Conservation (phyloP, 2,888 invertebrate genomes). For the Chesias legatella region DNA sequence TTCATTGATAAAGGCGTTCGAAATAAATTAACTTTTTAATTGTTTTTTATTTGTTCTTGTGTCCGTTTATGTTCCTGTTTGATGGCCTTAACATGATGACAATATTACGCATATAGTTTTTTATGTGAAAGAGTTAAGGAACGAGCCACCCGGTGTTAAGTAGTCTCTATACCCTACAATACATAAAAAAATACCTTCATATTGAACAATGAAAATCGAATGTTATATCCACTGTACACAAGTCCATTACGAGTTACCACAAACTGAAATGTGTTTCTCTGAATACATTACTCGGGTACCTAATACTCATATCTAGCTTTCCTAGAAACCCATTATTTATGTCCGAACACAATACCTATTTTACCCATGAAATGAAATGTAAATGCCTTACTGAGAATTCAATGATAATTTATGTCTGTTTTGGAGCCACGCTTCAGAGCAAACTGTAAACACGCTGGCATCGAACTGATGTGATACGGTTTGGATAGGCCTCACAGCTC, state of each 20-base stretch:
- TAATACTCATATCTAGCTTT: constrained; percentile 18
- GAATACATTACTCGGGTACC: constrained; percentile 4
- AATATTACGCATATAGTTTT: no score
- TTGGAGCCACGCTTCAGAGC: constrained; percentile 17
- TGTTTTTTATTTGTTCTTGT: no score
- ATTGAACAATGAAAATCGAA: no score
- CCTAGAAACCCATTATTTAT: constrained; percentile 27
- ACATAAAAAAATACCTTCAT: no score
- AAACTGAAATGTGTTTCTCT: constrained; percentile 5
- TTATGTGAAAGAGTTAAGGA: no score
- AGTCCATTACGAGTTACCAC: neutral
- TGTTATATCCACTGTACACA: neutral
- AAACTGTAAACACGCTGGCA: constrained; percentile 10
- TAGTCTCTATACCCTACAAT: no score
- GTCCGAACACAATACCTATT: constrained; percentile 24
- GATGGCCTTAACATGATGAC: no score
- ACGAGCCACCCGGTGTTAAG: no score
- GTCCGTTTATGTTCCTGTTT: no score
- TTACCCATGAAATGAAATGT: constrained; percentile 27
- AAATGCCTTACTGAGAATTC: constrained; percentile 24
- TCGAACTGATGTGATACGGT: constrained; percentile 17
- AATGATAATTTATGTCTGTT: constrained; percentile 23
- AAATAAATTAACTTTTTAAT: constrained; percentile 16
- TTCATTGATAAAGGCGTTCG: constrained; percentile 25
- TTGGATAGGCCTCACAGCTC: no score